Evolutionary conservation across 2,888 invertebrate genomes (phyloP).

Genomic region (Cistogaster globosa): DNA sequence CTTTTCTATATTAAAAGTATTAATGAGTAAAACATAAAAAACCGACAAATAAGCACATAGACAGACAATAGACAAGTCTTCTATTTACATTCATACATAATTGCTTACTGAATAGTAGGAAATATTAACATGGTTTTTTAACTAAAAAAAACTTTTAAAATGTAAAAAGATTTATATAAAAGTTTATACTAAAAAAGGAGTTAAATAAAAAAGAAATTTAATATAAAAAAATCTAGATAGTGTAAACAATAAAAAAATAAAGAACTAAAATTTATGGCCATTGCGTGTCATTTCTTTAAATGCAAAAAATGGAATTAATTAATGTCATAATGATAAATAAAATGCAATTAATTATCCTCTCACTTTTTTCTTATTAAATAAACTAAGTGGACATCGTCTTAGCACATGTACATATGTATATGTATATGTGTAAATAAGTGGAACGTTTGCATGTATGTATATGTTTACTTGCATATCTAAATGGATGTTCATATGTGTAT

Average conservation of each 20-base stretch:
- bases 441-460: background rate
- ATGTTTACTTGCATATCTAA: background rate
- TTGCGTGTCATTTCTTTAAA: slow-evolving; percentile 47
- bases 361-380: background rate
- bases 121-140: background rate
- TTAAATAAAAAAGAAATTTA: background rate
- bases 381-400: background rate
- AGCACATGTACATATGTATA: background rate
- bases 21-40: slow-evolving; percentile 38
- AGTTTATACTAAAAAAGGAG: background rate
- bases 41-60: slow-evolving; percentile 11
- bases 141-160: background rate
- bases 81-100: slow-evolving; percentile 5
- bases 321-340: slow-evolving; percentile 17
- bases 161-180: background rate
- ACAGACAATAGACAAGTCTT: slow-evolving; percentile 4
- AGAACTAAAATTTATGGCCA: slow-evolving; percentile 22
- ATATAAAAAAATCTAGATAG: background rate
- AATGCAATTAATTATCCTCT: slow-evolving; percentile 44
- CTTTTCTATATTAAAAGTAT: slow-evolving; percentile 18
- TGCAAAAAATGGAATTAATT: slow-evolving; percentile 24
- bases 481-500: background rate
- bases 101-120: background rate
- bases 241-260: background rate
- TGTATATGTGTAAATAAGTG: background rate